phyloP scores from a whole-genome alignment of 2,797 vertebrate genomes.

The Poeciliopsis turneri region DNA sequence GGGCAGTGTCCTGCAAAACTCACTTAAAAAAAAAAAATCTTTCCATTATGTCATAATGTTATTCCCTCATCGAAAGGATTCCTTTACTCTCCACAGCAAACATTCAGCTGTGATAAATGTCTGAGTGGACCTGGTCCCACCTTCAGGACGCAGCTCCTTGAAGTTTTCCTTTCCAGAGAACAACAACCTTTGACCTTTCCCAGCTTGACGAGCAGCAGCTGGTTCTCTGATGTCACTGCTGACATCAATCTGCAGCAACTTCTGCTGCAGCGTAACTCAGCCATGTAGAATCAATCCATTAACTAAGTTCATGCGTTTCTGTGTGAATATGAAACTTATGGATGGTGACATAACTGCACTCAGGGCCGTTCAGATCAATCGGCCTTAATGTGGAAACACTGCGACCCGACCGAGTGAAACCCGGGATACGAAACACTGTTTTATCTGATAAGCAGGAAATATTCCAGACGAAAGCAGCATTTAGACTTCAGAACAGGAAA shows the following conservation, averaged over 20 bases:
- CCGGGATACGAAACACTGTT: background rate
- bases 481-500: background rate
- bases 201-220: background rate
- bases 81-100: no score
- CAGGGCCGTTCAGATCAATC: slow-evolving; percentile 1
- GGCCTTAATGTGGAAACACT: slow-evolving; percentile 1
- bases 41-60: no score
- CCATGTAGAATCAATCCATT: no score
- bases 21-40: no score
- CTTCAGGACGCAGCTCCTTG: no score
- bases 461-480: background rate
- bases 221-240: background rate
- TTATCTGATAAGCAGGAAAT: background rate
- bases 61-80: no score
- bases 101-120: no score
- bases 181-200: background rate
- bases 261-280: no score
- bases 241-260: background rate
- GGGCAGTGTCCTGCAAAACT: no score
- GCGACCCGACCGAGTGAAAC: background rate
- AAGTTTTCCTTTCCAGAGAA: background rate
- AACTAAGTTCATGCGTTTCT: no score
- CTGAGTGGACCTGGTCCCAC: no score
- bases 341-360: background rate
- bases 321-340: background rate